A percentile compares a stretch with the other conserved stretches of the same genome.
These are phyloP conservation scores for Ceraclea dissimilis DNA, from an alignment of 2,888 invertebrate species.

Conservation along the genomic window DNA sequence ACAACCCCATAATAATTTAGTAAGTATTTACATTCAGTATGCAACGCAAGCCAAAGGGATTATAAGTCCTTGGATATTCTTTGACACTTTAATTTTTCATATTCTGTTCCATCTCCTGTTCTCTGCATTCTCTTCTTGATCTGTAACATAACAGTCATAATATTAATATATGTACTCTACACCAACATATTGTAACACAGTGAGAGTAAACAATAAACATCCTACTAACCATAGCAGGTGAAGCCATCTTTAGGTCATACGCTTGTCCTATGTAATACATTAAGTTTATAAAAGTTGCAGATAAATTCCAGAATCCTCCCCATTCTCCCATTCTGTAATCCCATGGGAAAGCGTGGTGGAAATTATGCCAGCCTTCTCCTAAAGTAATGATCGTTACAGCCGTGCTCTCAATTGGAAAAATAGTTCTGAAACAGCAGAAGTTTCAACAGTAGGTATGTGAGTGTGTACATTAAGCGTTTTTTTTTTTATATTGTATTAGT, in stretches of 20 bases:
- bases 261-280: slow-evolving; percentile 53
- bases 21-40: too few relatives aligned
- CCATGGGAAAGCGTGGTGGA: slow-evolving; percentile 90
- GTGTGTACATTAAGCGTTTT: too few relatives aligned
- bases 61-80: too few relatives aligned
- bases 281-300: slow-evolving; percentile 55
- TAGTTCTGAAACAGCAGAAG: slow-evolving; percentile 50
- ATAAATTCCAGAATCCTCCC: slow-evolving; percentile 38
- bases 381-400: slow-evolving; percentile 63
- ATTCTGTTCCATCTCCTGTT: background rate
- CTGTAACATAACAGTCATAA: background rate
- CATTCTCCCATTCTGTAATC: slow-evolving; percentile 87
- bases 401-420: slow-evolving; percentile 72
- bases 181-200: too few relatives aligned
- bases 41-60: too few relatives aligned
- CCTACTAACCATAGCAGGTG: slow-evolving; percentile 31
- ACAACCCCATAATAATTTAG: too few relatives aligned
- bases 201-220: too few relatives aligned
- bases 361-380: slow-evolving; percentile 92
- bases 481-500: too few relatives aligned
- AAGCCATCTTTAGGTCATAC: slow-evolving; percentile 51
- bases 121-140: background rate
- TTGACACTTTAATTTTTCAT: too few relatives aligned
- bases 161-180: too few relatives aligned
- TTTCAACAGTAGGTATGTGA: too few relatives aligned